Evolutionary conservation across 1,140 invertebrate genomes (phyloP).

Genomic region (Dinoponera quadriceps): DNA sequence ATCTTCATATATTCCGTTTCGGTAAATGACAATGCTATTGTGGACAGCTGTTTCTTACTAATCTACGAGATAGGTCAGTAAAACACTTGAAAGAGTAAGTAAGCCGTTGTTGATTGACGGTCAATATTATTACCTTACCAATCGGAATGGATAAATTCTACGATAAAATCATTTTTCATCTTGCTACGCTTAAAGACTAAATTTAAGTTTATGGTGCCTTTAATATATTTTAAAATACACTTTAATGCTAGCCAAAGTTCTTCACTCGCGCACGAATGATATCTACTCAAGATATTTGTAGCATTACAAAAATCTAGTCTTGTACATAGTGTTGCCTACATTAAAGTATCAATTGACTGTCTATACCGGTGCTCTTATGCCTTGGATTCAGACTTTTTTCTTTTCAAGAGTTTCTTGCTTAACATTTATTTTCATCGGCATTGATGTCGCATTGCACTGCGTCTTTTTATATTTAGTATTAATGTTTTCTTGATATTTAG

Average conservation of each 20-base stretch:
- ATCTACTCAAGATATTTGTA: background rate
- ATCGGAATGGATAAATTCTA: background rate
- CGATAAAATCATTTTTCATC: background rate
- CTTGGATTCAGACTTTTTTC: background rate
- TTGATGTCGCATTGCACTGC: background rate
- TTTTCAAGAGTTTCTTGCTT: background rate
- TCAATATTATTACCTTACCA: background rate
- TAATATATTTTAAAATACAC: background rate
- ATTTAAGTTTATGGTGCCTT: background rate
- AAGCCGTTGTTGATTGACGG: background rate
- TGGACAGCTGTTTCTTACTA: conserved; percentile 1
- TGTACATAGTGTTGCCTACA: conserved; percentile 7
- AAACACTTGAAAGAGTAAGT: background rate
- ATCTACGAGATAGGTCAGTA: background rate
- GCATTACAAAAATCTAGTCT: background rate
- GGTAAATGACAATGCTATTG: background rate
- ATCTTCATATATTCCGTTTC: background rate
- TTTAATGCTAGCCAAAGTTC: background rate
- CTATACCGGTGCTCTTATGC: background rate
- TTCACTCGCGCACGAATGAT: conserved; percentile 5
- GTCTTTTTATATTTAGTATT: background rate
- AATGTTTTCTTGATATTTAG: background rate
- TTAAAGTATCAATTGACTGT: background rate
- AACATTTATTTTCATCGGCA: background rate
- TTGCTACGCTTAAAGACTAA: background rate